phyloP scores from a whole-genome alignment of 2,797 vertebrate genomes.

The Microchirus variegatus region DNA sequence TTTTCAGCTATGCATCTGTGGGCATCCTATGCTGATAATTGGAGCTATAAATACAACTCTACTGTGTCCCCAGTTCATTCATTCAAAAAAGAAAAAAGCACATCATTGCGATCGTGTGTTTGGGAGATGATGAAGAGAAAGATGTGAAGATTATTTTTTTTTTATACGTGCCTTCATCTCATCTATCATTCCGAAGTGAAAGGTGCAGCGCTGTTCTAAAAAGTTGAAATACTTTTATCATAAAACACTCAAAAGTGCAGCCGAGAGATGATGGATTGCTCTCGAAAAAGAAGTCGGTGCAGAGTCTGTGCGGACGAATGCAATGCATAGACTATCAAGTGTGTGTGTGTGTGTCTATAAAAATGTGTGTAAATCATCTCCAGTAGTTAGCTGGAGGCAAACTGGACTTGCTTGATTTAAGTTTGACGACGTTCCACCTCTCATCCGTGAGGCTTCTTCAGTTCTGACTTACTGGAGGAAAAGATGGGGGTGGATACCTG shows the following conservation, averaged over 20 bases:
- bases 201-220: constrained; percentile 24
- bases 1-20: constrained; percentile 9
- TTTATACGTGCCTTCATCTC: constrained; percentile 47
- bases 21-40: constrained; percentile 38
- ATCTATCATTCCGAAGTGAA: constrained; percentile 37
- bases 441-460: too few relatives aligned
- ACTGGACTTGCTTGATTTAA: too few relatives aligned
- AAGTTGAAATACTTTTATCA: constrained; percentile 44
- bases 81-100: constrained; percentile 10
- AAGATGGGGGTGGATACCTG: too few relatives aligned
- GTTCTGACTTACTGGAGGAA: too few relatives aligned
- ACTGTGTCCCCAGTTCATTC: constrained; percentile 31
- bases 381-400: too few relatives aligned
- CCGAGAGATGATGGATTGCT: constrained; percentile 6
- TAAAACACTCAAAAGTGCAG: constrained; percentile 15
- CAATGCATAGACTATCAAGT: background rate
- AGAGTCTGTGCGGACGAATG: background rate
- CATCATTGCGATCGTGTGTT: constrained; percentile 25
- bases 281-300: constrained; percentile 11
- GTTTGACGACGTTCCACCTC: too few relatives aligned
- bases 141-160: constrained; percentile 22
- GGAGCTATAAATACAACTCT: constrained; percentile 39
- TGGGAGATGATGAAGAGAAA: constrained; percentile 39
- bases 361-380: too few relatives aligned
- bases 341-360: too few relatives aligned